Base-by-base conservation (phyloP, 2,113 vertebrate genomes). In the Acrocephalus arundinaceus region DNA sequence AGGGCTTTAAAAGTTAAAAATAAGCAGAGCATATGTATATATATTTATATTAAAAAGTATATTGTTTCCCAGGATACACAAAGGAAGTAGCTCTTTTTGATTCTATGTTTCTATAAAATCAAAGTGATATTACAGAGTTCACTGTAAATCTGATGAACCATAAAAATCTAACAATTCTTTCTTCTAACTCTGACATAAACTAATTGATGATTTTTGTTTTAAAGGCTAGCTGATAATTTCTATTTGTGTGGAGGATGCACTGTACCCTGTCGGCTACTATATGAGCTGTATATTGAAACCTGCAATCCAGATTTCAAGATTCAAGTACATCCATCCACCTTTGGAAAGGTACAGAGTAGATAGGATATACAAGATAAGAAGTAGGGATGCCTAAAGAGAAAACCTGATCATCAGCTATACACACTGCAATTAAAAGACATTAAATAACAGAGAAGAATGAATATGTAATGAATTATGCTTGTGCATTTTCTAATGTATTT, bases 151-250 rank as follows among this genome's bases (percentile, higher is more conserved):
- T 55, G 21, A 27, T 43, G 13, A 85, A 24, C 30, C 74, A n/a
- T 45, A 43, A 58, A 46, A 73, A 62, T 61, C 20, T 75, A 85
- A 76, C 18, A 62, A 27, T 39, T 51, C 25, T 89, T 75, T 85
- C 22, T 90, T 72, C 58, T 70, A 57, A 87, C 45, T 66, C 48
- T 86, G 33, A 68, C 45, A 11, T 51, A 85, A 79, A 73, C 12
- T 39, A 54, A 55, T n/a, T 57, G 8, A 51, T 81, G 8, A 62
- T 35, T 91, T 96, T 91, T 91, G 10, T 95, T 90, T 95, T 67
- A 17, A 94, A 98, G 97, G 97, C 73, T 98, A 89, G 83, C 97
- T n/a, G 97, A 98, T 87, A 98, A 98, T 85, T 98, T 98, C 96
- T 97, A 79, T 58, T 30, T 95, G 39, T 96, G 96, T 16, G 82